Base-by-base conservation (phyloP, 2,113 vertebrate genomes). In the Takifugu bimaculatus region DNA sequence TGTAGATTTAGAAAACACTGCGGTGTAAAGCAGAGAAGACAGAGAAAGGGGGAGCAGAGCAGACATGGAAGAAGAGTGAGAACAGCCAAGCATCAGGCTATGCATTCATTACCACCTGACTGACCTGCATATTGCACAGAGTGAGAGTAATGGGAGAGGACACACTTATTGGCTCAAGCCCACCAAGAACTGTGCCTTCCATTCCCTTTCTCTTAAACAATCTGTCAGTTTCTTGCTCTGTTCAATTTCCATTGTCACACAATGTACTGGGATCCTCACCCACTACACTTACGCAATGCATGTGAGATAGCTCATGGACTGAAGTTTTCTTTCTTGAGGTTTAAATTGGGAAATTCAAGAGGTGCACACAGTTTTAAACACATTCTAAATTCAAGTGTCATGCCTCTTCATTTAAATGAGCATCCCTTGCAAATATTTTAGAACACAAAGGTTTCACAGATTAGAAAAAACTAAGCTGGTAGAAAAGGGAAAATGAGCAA, bases 71-170 rank as follows among this genome's bases (percentile, higher is more conserved):
- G 71, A 39, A 7, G 35, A 75, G 65, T 47, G 62, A 77, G 62
- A 72, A 81, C 75, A 79, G 70, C 78, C 60, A 68, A 71, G 80
- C 55, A 70, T 75, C 83, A 82, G 80, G 79, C 80, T 75, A 69
- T 74, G 75, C 79, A 85, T 87, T 90, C 85, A 86, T 88, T 85
- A 85, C 81, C 78, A 85, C 71, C 85, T 79, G 69, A 79, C 75
- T 71, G 69, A 85, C 78, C 83, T 78, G 72, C 72, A 75, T 79
- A 78, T 74, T 85, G 78, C 70, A n/a, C 80, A 15, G 75, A 71
- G 78, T 78, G 81, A 89, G 83, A 62, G 78, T 84, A 88, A 88
- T 86, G 77, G 77, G 68, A 80, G 75, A 85, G 78, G 86, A 82
- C 87, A 87, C 74, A 29, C 70, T 86, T 80, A 86, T 85, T 58